A percentile compares a stretch with the other conserved stretches of the same genome.
Conservation (phyloP, 2,797 vertebrate genomes). For the Cossypha polioptera region DNA sequence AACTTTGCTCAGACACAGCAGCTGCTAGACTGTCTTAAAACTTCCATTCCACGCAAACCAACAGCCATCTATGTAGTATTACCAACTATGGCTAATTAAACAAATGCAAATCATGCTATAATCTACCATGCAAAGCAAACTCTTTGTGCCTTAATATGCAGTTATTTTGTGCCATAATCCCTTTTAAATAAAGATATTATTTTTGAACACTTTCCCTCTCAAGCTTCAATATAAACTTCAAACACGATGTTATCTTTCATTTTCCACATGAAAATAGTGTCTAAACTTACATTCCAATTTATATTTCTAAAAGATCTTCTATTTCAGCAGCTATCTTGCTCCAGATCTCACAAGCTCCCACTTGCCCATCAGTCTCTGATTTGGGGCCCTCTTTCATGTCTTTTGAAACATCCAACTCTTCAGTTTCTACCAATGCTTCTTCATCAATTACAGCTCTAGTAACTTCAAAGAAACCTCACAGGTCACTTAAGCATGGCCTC, state of each 20-base stretch:
- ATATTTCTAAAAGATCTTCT: not conserved
- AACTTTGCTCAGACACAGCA: not conserved
- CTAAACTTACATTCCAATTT: not conserved
- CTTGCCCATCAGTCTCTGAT: not conserved
- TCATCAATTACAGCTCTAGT: conserved; percentile 6
- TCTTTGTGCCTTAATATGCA: not conserved
- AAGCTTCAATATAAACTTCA: not conserved
- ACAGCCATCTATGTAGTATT: not conserved
- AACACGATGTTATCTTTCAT: not conserved
- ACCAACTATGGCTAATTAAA: not conserved
- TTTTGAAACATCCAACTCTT: conserved; percentile 27
- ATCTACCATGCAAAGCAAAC: not conserved
- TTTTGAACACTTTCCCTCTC: not conserved
- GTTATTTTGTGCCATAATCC: not conserved
- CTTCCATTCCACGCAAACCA: not conserved
- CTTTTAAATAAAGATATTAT: not conserved
- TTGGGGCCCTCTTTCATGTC: not conserved
- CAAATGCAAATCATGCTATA: not conserved
- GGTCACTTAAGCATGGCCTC: not conserved
- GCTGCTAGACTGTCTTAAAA: not conserved
- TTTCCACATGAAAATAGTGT: not conserved
- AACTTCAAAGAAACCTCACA: not conserved
- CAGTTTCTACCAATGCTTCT: not conserved
- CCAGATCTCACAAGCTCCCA: not conserved
- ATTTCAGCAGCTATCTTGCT: not conserved